Evolutionary conservation across 2,888 invertebrate species (phyloP).

Genomic region (Lepeophtheirus nordmannii): DNA sequence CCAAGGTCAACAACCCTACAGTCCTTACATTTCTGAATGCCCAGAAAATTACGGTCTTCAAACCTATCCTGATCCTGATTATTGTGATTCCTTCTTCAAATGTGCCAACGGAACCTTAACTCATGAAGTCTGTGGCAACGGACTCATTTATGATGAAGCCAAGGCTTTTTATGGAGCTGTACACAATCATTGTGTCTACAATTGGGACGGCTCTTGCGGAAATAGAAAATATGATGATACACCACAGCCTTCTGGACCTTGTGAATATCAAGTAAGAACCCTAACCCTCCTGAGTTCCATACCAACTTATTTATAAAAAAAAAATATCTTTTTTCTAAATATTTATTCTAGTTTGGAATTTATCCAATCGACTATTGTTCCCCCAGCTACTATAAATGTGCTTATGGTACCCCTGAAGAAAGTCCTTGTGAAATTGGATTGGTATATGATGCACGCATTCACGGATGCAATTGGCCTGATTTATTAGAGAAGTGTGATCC

Average conservation of each 20-base stretch:
- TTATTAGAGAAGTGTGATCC: conserved; percentile 67
- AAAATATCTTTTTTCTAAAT: neutral
- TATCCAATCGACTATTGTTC: conserved; percentile 61
- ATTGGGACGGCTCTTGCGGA: conserved; percentile 80
- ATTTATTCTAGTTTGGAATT: conserved; percentile 63
- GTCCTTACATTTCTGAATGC: conserved; percentile 37
- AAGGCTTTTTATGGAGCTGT: conserved; percentile 51
- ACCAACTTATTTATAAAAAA: neutral
- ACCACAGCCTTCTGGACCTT: neutral
- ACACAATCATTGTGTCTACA: conserved; percentile 81
- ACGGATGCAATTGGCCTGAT: conserved; percentile 88
- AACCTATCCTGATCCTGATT: conserved; percentile 70
- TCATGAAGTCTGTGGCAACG: conserved; percentile 78
- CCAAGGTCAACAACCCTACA: neutral
- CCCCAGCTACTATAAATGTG: conserved; percentile 70
- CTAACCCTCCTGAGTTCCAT: neutral
- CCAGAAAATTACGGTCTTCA: conserved; percentile 63
- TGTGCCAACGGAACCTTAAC: conserved; percentile 80
- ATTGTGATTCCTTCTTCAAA: conserved; percentile 73
- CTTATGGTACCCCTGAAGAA: conserved; percentile 60
- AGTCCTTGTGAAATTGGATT: conserved; percentile 70
- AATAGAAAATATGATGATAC: conserved; percentile 51
- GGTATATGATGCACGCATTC: conserved; percentile 70
- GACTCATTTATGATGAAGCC: conserved; percentile 55
- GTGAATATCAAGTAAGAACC: neutral